phyloP scores from a whole-genome alignment of 2,797 vertebrate genomes.

The Pristis pectinata region DNA sequence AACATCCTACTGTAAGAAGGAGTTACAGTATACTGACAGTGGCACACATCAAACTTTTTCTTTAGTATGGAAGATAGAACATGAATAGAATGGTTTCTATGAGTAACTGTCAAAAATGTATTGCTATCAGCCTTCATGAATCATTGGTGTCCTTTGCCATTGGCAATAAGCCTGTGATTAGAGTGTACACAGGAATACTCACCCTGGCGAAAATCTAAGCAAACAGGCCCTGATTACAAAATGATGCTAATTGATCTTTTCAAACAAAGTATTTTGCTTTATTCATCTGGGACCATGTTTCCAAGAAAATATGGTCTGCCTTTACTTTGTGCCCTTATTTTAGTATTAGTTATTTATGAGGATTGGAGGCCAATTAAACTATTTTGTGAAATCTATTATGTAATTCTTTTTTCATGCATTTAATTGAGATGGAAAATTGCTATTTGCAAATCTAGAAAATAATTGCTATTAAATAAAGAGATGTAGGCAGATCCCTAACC shows the following conservation, averaged over 20 bases:
- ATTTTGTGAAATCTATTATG: background rate
- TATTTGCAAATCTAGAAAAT: background rate
- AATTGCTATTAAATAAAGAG: background rate
- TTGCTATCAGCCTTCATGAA: background rate
- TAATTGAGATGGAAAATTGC: background rate
- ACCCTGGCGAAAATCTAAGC: background rate
- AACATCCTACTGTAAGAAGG: background rate
- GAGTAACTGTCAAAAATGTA: background rate
- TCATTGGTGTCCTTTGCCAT: background rate
- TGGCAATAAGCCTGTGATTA: background rate
- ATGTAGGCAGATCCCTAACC: background rate
- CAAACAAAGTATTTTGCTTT: background rate
- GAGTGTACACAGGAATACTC: background rate
- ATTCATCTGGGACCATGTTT: background rate
- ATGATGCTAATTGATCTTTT: background rate
- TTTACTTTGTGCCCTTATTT: too few relatives aligned
- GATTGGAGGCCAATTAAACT: background rate
- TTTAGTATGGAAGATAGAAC: background rate
- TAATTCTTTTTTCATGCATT: background rate
- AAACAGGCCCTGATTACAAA: background rate
- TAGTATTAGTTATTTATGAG: slow-evolving; percentile 23
- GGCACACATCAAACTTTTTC: background rate
- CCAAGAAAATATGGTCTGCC: background rate
- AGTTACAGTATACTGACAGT: background rate
- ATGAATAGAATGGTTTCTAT: background rate